Conservation (phyloP, 1,140 invertebrate species). For the Muscidifurax raptorellus region DNA sequence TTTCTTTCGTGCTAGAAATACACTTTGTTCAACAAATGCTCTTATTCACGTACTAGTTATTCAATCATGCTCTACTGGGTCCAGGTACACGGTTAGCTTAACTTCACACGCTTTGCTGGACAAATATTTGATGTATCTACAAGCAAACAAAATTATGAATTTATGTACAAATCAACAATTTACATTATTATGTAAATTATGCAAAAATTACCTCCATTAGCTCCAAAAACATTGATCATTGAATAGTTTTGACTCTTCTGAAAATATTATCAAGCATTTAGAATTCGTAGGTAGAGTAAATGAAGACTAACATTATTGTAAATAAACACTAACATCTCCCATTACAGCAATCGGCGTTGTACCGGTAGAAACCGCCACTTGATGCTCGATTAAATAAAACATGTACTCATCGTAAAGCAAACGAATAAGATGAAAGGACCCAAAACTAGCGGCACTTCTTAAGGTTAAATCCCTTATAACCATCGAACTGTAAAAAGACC, state of each 20-base stretch:
- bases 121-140: conserved; percentile 68
- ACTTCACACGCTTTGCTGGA: conserved; percentile 72
- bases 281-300: not conserved
- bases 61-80: conserved; percentile 62
- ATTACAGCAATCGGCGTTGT: conserved; percentile 97
- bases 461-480: conserved; percentile 96
- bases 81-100: conserved; percentile 74
- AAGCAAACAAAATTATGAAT: conserved; percentile 50
- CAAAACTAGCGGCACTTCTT: conserved; percentile 97
- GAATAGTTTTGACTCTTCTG: conserved; percentile 73
- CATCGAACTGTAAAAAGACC: conserved; percentile 99
- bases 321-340: conserved; percentile 80
- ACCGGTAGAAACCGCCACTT: conserved; percentile 92
- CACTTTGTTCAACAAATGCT: conserved; percentile 44
- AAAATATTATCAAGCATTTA: conserved; percentile 12
- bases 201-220: conserved; percentile 69
- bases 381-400: conserved; percentile 98
- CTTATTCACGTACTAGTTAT: conserved; percentile 57
- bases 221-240: conserved; percentile 69
- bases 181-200: not conserved
- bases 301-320: conserved; percentile 4
- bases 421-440: conserved; percentile 98
- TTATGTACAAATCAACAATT: not conserved
- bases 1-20: conserved; percentile 60
- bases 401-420: conserved; percentile 99